Base-by-base conservation (phyloP, 2,888 invertebrate species). In the Cerastis leucographa region DNA sequence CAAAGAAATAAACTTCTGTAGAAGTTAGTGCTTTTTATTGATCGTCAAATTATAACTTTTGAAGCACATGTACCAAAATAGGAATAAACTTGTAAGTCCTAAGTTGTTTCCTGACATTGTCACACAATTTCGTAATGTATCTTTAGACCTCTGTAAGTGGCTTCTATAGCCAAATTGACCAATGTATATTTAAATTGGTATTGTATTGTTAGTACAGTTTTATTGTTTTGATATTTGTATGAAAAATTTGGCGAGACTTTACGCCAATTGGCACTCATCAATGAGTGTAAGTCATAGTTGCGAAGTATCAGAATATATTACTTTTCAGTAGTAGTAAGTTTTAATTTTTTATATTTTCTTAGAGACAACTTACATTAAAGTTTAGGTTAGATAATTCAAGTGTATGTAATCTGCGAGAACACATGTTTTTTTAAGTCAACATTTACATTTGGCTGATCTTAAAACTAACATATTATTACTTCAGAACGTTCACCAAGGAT, bases 21-120 rank as follows among this genome's bases (percentile, higher is more conserved):
- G 1, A 66, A 66, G 46, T 74, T 54, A 14, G 44, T 66, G n/a
- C n/a, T 62, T 78, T 64, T 51, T 61, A 56, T 61, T 66, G 51
- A 22, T 61, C 35, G n/a, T 72, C n/a, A 61, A 44, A 80, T 72
- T 80, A 66, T 62, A 62, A 74, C 46, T 74, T 62, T n/a, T 25
- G 19, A 42, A 35, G 29, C 12, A 44, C n/a, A 54, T n/a, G 76
- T 42, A 35, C 46, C 1, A 25, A 42, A 62, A 54, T 62, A 62
- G 22, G 1, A 61, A 61, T 44, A 66, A 29, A 40, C 44, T 61
- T 78, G 17, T 29, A 19, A n/a, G n/a, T 35, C 3, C 11, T 71
- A 56, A 44, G 17, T 69, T 40, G 61, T 22, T 17, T 56, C 46
- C 19, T 74, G 25, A 35, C 0, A 61, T 1, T 76, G 2, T 42